Base-by-base conservation (phyloP, 2,888 invertebrate genomes). In the Notodonta ziczac region DNA sequence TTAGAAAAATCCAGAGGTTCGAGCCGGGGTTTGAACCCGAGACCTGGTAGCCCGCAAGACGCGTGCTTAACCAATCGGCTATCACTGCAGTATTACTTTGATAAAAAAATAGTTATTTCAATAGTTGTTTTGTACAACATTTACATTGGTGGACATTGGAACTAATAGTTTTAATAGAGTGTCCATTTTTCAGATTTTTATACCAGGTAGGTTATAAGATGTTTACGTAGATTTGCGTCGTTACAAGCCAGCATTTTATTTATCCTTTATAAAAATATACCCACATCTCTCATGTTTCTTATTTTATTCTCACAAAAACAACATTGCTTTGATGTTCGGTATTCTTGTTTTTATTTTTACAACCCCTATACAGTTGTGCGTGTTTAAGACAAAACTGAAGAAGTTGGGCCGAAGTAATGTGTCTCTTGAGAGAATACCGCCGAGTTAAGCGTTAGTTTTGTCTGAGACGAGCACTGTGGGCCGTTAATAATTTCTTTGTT, bases 401-500 rank as follows among this genome's bases (percentile, higher is more conserved):
- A 39, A 35, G 14, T 50, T 39, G 35, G 54, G 39, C 4, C 54
- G 35, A 7, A 39, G 39, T 54, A 54, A 54, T 54, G 54, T n/a
- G 54, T 39, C 54, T 39, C 54, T 35, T 2, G 54, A 39, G 54
- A 39, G 13, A 6, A n/a, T 39, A 39, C 39, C 14, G 55, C 12
- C 12, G 35, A 52, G 40, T 56, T 13, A 16, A 50, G 58, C 58
- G n/a, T 48, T 53, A 53, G 24, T 52, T 46, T 55, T 58, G 13
- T 32, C 42, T 40, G 13, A 16, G 24, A 42, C 35, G 56, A 55
- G 52, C 8, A 54, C 14, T 57, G 39, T 42, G 52, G 61, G 56
- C 59, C 52, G 62, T 65, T 61, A 60, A 58, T 67, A 63, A 67
- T 59, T 72, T 68, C 50, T 65, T 65, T 65, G 65, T 59, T 63